A percentile compares a stretch with the other conserved stretches of the same genome.
These are phyloP conservation scores for Parapsyche elsis DNA, from an alignment of 1,140 invertebrate species.

Conservation along the genomic window DNA sequence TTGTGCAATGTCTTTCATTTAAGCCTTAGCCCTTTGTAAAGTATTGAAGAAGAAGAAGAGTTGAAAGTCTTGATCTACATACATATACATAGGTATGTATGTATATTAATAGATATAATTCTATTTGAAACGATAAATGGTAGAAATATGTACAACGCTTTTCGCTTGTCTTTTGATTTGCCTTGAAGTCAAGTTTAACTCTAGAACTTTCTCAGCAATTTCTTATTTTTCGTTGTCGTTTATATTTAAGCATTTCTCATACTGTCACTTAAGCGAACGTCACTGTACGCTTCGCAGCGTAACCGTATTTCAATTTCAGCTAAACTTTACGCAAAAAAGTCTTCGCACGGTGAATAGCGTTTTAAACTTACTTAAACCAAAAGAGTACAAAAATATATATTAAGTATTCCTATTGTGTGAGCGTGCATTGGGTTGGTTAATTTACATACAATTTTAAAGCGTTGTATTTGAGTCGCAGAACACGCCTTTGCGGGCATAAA, in stretches of 20 bases:
- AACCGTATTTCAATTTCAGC: not conserved
- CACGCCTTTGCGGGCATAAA: too few relatives aligned
- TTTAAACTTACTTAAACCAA: not conserved
- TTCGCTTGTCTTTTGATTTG: constrained; percentile 6
- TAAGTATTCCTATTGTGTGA: not conserved
- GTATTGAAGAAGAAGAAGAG: too few relatives aligned
- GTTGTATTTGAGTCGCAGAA: too few relatives aligned
- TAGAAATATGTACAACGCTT: not conserved
- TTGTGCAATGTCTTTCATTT: too few relatives aligned
- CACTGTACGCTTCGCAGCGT: constrained; percentile 12
- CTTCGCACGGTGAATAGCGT: not conserved
- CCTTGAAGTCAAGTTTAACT: not conserved
- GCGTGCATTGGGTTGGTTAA: not conserved
- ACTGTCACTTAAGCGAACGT: constrained; percentile 35
- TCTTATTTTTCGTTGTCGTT: not conserved
- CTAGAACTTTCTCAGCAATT: not conserved
- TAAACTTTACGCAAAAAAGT: too few relatives aligned
- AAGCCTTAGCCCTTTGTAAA: too few relatives aligned
- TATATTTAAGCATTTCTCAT: constrained; percentile 34
- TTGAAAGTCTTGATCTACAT: too few relatives aligned
- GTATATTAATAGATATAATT: not conserved
- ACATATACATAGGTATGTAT: too few relatives aligned
- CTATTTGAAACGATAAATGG: not conserved
- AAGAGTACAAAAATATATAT: not conserved
- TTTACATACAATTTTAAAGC: not conserved